A percentile compares a stretch with the other conserved stretches of the same genome.
phyloP scores from a whole-genome alignment of 2,113 vertebrate genomes.

The Pseudorhombus dupliciocellatus region DNA sequence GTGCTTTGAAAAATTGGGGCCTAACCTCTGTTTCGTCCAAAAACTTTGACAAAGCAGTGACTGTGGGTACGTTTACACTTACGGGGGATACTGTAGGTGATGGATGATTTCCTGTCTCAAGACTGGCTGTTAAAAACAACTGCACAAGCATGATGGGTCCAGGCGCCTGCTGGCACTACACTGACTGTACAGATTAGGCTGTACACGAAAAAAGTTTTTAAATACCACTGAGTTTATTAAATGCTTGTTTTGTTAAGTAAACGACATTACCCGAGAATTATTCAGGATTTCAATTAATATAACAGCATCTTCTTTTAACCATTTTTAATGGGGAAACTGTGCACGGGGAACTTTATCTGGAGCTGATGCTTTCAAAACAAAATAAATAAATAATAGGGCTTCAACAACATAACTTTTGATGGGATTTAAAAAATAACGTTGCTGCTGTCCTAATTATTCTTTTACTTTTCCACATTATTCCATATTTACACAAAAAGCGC shows the following conservation, averaged over 20 bases:
- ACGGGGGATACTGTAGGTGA: conserved; percentile 65
- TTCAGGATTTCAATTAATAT: neutral
- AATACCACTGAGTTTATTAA: neutral
- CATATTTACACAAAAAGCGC: conserved; percentile 74
- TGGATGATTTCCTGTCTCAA: conserved; percentile 69
- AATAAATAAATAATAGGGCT: neutral
- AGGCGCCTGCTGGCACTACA: conserved; percentile 39
- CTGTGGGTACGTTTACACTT: conserved; percentile 65
- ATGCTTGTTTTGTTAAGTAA: neutral
- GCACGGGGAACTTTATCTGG: neutral
- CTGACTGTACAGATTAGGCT: conserved; percentile 28
- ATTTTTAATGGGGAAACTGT: neutral
- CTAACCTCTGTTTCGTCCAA: conserved; percentile 42
- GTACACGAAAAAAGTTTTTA: conserved; percentile 4
- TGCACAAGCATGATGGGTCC: conserved; percentile 43
- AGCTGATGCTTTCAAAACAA: neutral
- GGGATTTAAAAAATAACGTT: conserved; percentile 13
- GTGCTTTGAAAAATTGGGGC: conserved; percentile 40
- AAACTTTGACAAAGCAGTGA: conserved; percentile 53
- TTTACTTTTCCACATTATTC: conserved; percentile 73
- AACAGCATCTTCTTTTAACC: neutral
- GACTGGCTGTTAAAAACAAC: conserved; percentile 68
- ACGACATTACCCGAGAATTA: neutral
- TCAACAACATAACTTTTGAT: neutral
- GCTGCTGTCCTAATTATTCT: conserved; percentile 58